Evolutionary conservation across 1,140 invertebrate species (phyloP).

Genomic region (Anastatus disparis): DNA sequence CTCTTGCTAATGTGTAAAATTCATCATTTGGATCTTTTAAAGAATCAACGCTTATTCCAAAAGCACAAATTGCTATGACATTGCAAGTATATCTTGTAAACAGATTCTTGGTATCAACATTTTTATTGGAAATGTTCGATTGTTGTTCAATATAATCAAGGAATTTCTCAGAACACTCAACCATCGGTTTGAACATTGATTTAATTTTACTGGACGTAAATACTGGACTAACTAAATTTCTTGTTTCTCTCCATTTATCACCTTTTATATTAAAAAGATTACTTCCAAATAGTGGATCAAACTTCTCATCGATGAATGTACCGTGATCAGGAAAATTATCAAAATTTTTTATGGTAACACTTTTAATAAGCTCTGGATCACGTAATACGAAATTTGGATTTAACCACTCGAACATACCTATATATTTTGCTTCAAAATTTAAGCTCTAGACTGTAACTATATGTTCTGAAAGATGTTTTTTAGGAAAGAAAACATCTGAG

Average conservation of each 20-base stretch:
- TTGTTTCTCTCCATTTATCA: slow-evolving; percentile 59
- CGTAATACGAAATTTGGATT: too few relatives aligned
- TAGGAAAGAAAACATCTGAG: too few relatives aligned
- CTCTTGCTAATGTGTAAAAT: slow-evolving; percentile 61
- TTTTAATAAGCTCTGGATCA: too few relatives aligned
- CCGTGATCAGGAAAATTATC: slow-evolving; percentile 72
- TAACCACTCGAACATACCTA: too few relatives aligned
- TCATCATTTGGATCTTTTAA: slow-evolving; percentile 62
- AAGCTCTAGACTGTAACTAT: too few relatives aligned
- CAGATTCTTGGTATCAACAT: slow-evolving; percentile 57
- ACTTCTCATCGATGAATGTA: slow-evolving; percentile 59
- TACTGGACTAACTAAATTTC: slow-evolving; percentile 60
- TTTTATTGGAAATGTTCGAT: slow-evolving; percentile 42
- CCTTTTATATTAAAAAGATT: slow-evolving; percentile 68
- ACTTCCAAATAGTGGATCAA: slow-evolving; percentile 67
- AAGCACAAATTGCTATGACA: slow-evolving; percentile 58
- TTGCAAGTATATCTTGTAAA: slow-evolving; percentile 56
- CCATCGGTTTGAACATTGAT: slow-evolving; percentile 56
- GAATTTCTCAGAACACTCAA: slow-evolving; percentile 49
- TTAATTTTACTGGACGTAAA: too few relatives aligned
- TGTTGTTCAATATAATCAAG: slow-evolving; percentile 40
- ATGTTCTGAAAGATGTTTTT: too few relatives aligned
- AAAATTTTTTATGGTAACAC: too few relatives aligned
- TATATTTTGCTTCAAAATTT: too few relatives aligned
- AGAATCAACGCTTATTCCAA: slow-evolving; percentile 66